Percentiles rank a stretch among this genome's conserved stretches.
Conservation (phyloP, 2,797 vertebrate species). For the Enteromius paludinosus region DNA sequence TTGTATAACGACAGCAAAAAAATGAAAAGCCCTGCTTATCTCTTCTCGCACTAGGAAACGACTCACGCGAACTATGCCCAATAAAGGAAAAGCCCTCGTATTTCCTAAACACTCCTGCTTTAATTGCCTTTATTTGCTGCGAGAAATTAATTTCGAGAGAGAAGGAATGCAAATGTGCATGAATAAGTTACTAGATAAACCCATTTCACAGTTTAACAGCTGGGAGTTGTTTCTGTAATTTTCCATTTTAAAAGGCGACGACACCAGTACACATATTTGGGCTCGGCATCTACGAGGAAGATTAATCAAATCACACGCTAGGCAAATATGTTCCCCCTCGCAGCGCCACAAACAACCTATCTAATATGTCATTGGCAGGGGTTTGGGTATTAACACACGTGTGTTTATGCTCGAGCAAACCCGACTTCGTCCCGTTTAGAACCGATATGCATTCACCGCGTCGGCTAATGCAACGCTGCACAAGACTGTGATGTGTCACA, state of each 20-base stretch:
- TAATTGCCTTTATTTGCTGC: slow-evolving; percentile 72
- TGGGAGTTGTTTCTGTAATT: slow-evolving; percentile 83
- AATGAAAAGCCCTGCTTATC: slow-evolving; percentile 1
- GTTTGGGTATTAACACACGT: slow-evolving; percentile 1
- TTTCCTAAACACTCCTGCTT: slow-evolving; percentile 55
- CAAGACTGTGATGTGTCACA: slow-evolving; percentile 1
- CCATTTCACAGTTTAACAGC: slow-evolving; percentile 81
- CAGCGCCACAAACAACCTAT: slow-evolving; percentile 30
- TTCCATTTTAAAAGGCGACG: slow-evolving; percentile 81
- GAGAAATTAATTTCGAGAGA: slow-evolving; percentile 68
- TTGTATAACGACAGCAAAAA: not conserved
- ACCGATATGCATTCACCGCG: not conserved
- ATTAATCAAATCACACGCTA: slow-evolving; percentile 74
- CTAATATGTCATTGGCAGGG: slow-evolving; percentile 47
- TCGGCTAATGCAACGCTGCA: not conserved
- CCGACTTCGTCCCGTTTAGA: not conserved
- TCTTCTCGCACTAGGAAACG: not conserved
- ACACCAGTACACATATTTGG: slow-evolving; percentile 72
- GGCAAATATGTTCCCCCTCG: slow-evolving; percentile 47
- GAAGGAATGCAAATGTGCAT: slow-evolving; percentile 72
- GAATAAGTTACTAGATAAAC: slow-evolving; percentile 77
- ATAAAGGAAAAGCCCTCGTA: slow-evolving; percentile 2
- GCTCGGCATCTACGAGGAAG: slow-evolving; percentile 69
- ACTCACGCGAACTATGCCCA: not conserved
- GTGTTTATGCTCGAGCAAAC: not conserved